These are phyloP conservation scores for Smutsia gigantea DNA, from an alignment of 2,797 vertebrate genomes.

Conservation along the genomic window DNA sequence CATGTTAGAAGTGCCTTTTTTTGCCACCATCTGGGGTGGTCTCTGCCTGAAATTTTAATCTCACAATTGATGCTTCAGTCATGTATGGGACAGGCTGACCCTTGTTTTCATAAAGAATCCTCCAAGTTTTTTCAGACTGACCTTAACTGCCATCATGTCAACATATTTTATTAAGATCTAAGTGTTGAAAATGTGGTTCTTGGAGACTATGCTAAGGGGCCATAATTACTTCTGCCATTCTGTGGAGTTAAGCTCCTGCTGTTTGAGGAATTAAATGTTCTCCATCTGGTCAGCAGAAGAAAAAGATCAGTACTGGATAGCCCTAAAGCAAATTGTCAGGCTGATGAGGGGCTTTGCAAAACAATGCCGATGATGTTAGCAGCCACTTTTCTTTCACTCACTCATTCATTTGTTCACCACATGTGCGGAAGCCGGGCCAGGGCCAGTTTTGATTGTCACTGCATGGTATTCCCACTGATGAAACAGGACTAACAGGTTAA, in stretches of 20 bases:
- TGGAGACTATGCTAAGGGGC: not conserved
- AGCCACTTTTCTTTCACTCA: not conserved
- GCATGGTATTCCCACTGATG: not conserved
- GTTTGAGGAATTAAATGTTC: not conserved
- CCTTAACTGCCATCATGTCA: not conserved
- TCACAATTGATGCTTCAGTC: not conserved
- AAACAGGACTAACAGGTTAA: not conserved
- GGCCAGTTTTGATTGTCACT: no score
- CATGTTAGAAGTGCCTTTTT: not conserved
- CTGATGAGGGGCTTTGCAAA: not conserved
- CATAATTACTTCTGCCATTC: not conserved
- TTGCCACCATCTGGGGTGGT: slow-evolving; percentile 11
- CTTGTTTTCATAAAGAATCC: not conserved
- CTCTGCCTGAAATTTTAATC: not conserved
- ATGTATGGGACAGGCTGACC: not conserved
- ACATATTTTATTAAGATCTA: not conserved
- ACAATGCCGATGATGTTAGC: not conserved
- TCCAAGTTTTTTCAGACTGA: not conserved
- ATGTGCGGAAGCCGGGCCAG: fast-evolving
- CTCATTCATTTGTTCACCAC: not conserved
- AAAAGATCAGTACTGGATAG: not conserved
- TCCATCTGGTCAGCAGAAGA: not conserved
- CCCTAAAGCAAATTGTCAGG: not conserved
- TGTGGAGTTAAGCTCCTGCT: not conserved
- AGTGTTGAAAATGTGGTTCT: not conserved